phyloP scores from a whole-genome alignment of 2,113 vertebrate genomes.

The crab-eating macaque (Macaca fascicularis) region DNA sequence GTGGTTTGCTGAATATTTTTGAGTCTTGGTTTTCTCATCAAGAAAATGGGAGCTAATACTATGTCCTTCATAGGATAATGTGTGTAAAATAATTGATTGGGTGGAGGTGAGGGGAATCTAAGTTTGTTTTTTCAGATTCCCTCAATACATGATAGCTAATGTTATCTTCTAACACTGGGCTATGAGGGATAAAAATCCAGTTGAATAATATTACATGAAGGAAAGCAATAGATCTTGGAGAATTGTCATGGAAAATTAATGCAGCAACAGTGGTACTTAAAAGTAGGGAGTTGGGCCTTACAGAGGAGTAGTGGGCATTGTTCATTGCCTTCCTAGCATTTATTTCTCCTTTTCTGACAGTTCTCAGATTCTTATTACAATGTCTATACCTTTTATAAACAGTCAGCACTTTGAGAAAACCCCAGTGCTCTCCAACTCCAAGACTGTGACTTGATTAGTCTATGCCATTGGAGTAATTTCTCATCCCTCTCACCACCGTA shows the following conservation, averaged over 20 bases:
- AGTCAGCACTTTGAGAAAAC: background rate
- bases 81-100: background rate
- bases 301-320: background rate
- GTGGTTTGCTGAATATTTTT: background rate
- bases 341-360: background rate
- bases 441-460: background rate
- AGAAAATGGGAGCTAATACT: background rate
- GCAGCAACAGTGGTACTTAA: background rate
- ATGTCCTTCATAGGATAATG: background rate
- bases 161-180: background rate
- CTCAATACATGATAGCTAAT: background rate
- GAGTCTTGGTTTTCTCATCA: background rate
- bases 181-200: background rate
- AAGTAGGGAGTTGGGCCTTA: background rate
- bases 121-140: slow-evolving; percentile 3
- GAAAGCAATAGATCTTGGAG: background rate
- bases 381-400: background rate
- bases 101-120: background rate
- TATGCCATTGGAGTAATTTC: background rate
- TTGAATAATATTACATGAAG: background rate
- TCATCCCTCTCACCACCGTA: background rate
- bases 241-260: background rate
- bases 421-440: background rate
- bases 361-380: background rate
- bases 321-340: background rate